Evolutionary conservation across 2,797 vertebrate species (phyloP), one percentile per base, ranked within the genome.

Genomic region (Apogon hyalosoma): DNA sequence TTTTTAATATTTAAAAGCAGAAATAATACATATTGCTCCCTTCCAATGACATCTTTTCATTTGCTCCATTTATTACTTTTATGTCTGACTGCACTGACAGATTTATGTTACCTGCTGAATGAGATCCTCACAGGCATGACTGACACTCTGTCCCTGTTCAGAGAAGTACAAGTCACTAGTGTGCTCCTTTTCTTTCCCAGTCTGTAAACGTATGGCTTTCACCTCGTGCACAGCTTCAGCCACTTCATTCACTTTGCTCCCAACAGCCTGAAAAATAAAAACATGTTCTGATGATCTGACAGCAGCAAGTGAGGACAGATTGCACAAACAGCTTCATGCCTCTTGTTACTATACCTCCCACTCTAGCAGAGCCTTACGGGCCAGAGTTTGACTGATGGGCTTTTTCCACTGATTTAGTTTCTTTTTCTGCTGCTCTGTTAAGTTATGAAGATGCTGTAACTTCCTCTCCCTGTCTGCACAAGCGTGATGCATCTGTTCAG

Each of bases 381-480:
- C 92, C 40, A 92, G 89, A 24, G 87, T 86, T 28, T 90, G 89
- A 83, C 94, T 90, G 28, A 76, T 72, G 15, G 94, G 94, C 11
- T 55, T 93, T 52, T 74, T 85, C 62, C 91, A 89, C 49, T 55
- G 87, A 28, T 58, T 88, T 69, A 96, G 49, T 57, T 88, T 91
- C 46, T 93, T 82, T 4, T 85, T 87, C 83, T 95, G 93, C 18
- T 74, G 85, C 55, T 92, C 88, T 50, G 95, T 74, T 94, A 95
- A 95, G 51, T 41, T 69, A 36, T 2, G 62, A 24, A 97, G 75
- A 53, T 62, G 76, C 63, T 88, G 90, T 41, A 95, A 85, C 85
- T 62, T 92, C 80, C 69, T 93, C 85, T 98, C 95, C 77, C 93
- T 93, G 77, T 94, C 92, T n/a, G 75, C 77, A 68, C 94, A 93